Evolutionary conservation across 2,113 vertebrate species (phyloP).

Genomic region (Ancistrus triradiatus): DNA sequence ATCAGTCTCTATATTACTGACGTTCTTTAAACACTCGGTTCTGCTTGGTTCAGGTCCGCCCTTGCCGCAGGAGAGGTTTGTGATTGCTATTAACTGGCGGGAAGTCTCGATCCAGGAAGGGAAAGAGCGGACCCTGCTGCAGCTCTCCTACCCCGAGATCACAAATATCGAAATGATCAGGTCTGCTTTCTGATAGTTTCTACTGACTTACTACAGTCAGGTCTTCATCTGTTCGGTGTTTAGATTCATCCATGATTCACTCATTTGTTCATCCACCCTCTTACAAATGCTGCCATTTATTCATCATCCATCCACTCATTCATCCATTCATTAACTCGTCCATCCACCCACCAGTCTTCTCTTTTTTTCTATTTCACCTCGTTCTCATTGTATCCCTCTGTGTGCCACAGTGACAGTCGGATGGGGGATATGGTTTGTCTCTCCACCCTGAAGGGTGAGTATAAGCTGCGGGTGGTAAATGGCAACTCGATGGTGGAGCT

Average conservation of each 20-base stretch:
- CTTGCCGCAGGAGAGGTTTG: conserved; percentile 76
- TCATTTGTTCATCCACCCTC: no score
- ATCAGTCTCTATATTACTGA: neutral
- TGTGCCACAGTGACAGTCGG: conserved; percentile 62
- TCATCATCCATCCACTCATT: no score
- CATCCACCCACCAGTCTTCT: neutral
- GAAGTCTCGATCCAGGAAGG: conserved; percentile 82
- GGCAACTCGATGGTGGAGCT: conserved; percentile 70
- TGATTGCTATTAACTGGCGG: conserved; percentile 81
- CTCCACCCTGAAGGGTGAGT: conserved; percentile 74
- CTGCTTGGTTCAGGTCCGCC: conserved; percentile 73
- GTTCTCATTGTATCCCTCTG: neutral
- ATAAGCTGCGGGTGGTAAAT: conserved; percentile 68
- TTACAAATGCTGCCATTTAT: no score
- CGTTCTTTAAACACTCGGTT: neutral
- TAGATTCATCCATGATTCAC: no score
- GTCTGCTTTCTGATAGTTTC: conserved; percentile 37
- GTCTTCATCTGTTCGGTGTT: neutral
- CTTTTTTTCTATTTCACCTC: neutral
- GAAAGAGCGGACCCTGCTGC: conserved; percentile 73
- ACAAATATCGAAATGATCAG: conserved; percentile 68
- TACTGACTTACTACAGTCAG: neutral
- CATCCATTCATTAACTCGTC: neutral
- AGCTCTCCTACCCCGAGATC: conserved; percentile 80
- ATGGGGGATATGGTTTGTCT: conserved; percentile 68